Evolutionary conservation across 2,113 vertebrate genomes (phyloP).

Genomic region (Myxocyprinus asiaticus): DNA sequence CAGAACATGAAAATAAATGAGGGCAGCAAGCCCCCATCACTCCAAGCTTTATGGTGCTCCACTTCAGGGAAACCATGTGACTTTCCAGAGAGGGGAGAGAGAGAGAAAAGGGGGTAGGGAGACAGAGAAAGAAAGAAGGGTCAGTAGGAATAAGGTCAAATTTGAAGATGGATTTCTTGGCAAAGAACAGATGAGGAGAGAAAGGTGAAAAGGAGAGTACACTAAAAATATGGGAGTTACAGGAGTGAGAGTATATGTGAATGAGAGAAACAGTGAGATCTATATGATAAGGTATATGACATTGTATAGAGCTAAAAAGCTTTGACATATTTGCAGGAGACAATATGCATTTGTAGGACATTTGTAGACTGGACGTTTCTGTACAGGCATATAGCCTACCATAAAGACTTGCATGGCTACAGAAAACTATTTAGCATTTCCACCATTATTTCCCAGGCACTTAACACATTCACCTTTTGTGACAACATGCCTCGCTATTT

Average conservation of each 20-base stretch:
- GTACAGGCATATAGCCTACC: too few relatives aligned
- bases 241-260: not conserved
- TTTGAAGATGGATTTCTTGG: conserved; percentile 30
- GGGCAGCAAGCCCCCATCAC: conserved; percentile 63
- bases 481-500: too few relatives aligned
- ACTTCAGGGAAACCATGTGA: conserved; percentile 82
- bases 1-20: conserved; percentile 50
- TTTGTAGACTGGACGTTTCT: too few relatives aligned
- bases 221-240: not conserved
- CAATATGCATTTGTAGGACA: not conserved
- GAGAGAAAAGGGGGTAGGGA: conserved; percentile 51
- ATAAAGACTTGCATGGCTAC: too few relatives aligned
- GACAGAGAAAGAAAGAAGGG: conserved; percentile 33
- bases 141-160: conserved; percentile 43
- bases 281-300: too few relatives aligned
- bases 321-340: not conserved
- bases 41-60: conserved; percentile 77
- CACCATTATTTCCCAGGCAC: too few relatives aligned
- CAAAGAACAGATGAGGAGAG: conserved; percentile 43
- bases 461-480: too few relatives aligned
- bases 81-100: conserved; percentile 68
- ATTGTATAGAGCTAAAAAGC: too few relatives aligned
- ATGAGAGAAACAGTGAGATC: too few relatives aligned
- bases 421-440: too few relatives aligned
- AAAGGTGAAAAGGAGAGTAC: conserved; percentile 39